Conservation (phyloP, 2,888 invertebrate species). For the Flexamia atlantica region DNA sequence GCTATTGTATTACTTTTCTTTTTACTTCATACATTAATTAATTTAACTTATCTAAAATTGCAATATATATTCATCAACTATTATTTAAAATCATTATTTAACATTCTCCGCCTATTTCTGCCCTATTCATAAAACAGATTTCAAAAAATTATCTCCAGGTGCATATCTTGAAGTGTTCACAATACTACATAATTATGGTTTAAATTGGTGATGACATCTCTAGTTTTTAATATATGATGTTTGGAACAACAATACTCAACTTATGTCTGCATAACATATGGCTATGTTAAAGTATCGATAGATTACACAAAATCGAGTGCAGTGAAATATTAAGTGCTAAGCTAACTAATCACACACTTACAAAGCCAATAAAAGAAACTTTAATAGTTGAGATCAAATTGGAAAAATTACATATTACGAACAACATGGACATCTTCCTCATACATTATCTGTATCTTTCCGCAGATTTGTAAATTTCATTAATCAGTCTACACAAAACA, state of each 20-base stretch:
- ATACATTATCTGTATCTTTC: conserved; percentile 1
- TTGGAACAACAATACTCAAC: not conserved
- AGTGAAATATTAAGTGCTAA: conserved; percentile 45
- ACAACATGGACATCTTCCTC: conserved; percentile 19
- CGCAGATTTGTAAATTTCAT: conserved; percentile 11
- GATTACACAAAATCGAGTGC: conserved; percentile 24
- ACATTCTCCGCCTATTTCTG: not conserved
- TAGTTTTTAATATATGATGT: not conserved
- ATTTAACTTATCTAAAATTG: conserved; percentile 31
- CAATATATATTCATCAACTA: not conserved
- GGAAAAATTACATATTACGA: conserved; percentile 25
- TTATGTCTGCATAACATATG: not conserved
- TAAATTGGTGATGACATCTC: not conserved
- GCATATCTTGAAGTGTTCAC: not conserved
- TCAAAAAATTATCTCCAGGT: not conserved
- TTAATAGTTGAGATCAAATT: conserved; percentile 47
- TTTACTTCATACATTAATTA: not conserved
- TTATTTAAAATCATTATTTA: not conserved
- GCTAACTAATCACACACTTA: conserved; percentile 51
- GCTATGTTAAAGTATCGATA: not conserved
- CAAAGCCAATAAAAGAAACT: conserved; percentile 39
- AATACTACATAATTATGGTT: not conserved
- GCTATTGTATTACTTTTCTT: conserved; percentile 7
- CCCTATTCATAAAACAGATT: not conserved
- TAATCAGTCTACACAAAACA: conserved; percentile 32